phyloP scores from a whole-genome alignment of 2,113 vertebrate species.

The Indicator indicator region DNA sequence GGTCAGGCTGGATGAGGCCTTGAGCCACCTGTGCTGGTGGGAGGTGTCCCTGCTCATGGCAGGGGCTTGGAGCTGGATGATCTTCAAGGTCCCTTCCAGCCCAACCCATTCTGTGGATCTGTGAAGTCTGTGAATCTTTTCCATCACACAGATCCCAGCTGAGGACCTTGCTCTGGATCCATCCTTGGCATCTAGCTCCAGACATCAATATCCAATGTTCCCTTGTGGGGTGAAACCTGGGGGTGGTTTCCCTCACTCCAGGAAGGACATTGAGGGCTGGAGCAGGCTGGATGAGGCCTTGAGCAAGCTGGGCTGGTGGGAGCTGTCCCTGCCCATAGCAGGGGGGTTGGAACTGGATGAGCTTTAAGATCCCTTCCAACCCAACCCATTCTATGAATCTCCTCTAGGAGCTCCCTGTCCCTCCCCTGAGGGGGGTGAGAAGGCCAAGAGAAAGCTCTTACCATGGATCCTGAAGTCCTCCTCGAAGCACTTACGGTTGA shows the following conservation, averaged over 20 bases:
- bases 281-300: not conserved
- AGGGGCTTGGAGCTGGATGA: too few relatives aligned
- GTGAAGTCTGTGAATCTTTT: not conserved
- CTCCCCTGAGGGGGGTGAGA: rapidly evolving
- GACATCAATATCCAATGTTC: not conserved
- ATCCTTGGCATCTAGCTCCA: not conserved
- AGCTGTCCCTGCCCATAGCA: too few relatives aligned
- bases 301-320: too few relatives aligned
- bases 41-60: too few relatives aligned
- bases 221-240: too few relatives aligned
- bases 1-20: too few relatives aligned
- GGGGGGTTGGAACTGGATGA: too few relatives aligned
- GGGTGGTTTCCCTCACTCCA: not conserved
- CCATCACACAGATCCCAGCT: not conserved
- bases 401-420: not conserved
- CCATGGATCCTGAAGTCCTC: constrained; percentile 92
- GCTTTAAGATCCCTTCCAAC: too few relatives aligned
- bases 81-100: too few relatives aligned
- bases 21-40: too few relatives aligned
- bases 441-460: constrained; percentile 45
- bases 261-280: not conserved
- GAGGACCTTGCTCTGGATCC: not conserved
- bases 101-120: too few relatives aligned
- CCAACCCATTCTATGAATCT: too few relatives aligned
- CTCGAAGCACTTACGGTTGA: constrained; percentile 96